phyloP scores from a whole-genome alignment of 2,888 invertebrate genomes.

The Diaprepes abbreviatus region DNA sequence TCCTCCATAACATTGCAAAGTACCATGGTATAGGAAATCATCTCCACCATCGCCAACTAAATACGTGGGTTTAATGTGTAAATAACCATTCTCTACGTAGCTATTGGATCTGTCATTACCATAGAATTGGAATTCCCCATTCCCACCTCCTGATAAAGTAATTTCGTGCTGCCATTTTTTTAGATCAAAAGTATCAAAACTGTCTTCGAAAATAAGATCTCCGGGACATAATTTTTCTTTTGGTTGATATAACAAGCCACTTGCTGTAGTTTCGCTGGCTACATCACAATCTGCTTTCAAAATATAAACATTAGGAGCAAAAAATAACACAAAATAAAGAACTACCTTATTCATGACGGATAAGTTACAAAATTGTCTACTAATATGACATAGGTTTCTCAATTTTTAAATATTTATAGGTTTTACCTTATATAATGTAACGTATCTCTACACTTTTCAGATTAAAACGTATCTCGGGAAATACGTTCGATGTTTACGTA shows the following conservation, averaged over 20 bases:
- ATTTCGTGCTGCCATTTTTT: slow-evolving; percentile 45
- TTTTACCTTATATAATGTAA: too few species aligned
- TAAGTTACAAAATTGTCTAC: background rate
- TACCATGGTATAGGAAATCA: slow-evolving; percentile 70
- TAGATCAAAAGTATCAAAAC: slow-evolving; percentile 37
- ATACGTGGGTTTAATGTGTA: slow-evolving; percentile 75
- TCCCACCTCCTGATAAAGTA: slow-evolving; percentile 47
- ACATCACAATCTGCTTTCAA: slow-evolving; percentile 22
- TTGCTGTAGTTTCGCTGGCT: slow-evolving; percentile 43
- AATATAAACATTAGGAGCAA: background rate
- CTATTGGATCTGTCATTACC: slow-evolving; percentile 78
- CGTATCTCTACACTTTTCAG: too few species aligned
- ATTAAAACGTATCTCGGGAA: too few species aligned
- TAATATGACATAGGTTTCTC: too few species aligned
- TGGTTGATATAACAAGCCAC: slow-evolving; percentile 40
- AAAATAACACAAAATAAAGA: background rate
- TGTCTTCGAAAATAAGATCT: slow-evolving; percentile 44
- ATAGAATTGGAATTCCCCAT: slow-evolving; percentile 80
- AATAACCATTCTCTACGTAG: slow-evolving; percentile 71
- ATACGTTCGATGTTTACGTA: too few species aligned
- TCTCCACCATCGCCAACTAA: slow-evolving; percentile 72
- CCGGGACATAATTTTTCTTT: slow-evolving; percentile 36
- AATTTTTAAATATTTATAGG: too few species aligned
- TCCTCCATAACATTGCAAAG: slow-evolving; percentile 73
- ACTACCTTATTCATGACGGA: background rate